Base-by-base conservation (phyloP, 2,113 vertebrate species). In the Phylloscopus whistleri region DNA sequence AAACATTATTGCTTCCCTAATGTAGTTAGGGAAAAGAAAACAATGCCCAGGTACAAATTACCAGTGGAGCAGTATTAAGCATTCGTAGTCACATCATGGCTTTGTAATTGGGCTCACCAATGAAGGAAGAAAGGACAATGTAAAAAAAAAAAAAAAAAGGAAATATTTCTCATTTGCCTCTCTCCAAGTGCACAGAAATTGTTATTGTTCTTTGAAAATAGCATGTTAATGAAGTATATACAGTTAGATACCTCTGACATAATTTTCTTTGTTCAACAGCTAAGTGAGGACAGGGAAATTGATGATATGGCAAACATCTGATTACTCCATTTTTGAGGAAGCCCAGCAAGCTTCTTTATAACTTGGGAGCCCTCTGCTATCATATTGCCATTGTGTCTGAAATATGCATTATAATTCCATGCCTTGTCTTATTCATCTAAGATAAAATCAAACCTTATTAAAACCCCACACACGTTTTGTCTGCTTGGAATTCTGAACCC, bases 61-160 rank as follows among this genome's bases (percentile, higher is more conserved):
- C 58, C 69, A 82, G 76, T 80, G 43, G 82, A 90, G 48, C 70
- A 70, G 14, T 87, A 79, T 80, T 91, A 87, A 93, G 72, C 93
- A 96, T 96, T 94, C 63, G 48, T 91, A 55, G 90, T 94, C 67
- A 91, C 68, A 90, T 95, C 64, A 64, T 73, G 58, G 66, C 58
- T 93, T 84, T 95, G 89, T 96, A 94, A 94, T 62, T 95, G 60
- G 78, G 23, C 69, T 96, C 28, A 75, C 64, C 67, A 79, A 41
- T 84, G 81, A 75, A 86, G 69, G 62, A 79, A 78, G 68, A 85
- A 92, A 84, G n/a, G 23, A 51, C 11, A 3, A 16, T 84, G 39
- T 74, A 85, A 10, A 63, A 91, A 96, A 96, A 95, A 87, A 12
- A 59, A 7, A 23, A 26, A 10, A 79, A 84, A 66, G 46, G 43